Percentiles rank a stretch among this genome's conserved stretches.
phyloP scores from a whole-genome alignment of 2,797 vertebrate species.

The Betta splendens region DNA sequence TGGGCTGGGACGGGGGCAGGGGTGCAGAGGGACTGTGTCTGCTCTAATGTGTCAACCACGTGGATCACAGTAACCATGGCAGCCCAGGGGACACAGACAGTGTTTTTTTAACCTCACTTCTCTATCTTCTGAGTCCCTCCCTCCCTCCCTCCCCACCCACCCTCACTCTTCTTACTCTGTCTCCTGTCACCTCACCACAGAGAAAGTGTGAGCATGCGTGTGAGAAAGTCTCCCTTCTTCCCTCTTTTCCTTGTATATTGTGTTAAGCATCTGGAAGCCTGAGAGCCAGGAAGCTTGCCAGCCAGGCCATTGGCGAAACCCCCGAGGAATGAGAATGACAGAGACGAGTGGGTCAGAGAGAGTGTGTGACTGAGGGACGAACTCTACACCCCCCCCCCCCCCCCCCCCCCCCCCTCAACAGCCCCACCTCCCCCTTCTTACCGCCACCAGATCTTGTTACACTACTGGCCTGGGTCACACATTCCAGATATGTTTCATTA shows the following conservation, averaged over 20 bases:
- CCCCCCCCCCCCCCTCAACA: background rate
- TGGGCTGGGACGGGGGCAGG: conserved; percentile 26
- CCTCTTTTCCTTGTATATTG: conserved; percentile 20
- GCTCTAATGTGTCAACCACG: conserved; percentile 70
- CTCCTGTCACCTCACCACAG: conserved; percentile 45
- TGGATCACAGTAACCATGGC: conserved; percentile 80
- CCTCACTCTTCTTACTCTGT: conserved; percentile 19
- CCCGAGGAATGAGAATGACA: conserved; percentile 43
- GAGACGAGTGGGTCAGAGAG: conserved; percentile 59
- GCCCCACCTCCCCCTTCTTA: conserved; percentile 9
- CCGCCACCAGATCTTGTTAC: conserved; percentile 60
- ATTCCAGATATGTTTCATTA: conserved; percentile 71
- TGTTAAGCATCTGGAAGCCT: conserved; percentile 58
- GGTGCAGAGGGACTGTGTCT: conserved; percentile 38
- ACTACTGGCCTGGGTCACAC: conserved; percentile 55
- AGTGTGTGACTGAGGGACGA: conserved; percentile 73
- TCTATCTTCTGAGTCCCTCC: background rate
- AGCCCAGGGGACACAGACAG: conserved; percentile 64
- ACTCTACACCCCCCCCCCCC: conserved; percentile 36
- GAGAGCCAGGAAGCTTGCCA: conserved; percentile 57
- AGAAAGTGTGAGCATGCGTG: conserved; percentile 48
- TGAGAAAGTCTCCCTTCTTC: conserved; percentile 10
- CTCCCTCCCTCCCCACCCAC: conserved; percentile 2
- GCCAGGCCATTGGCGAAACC: conserved; percentile 45
- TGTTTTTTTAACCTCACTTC: conserved; percentile 1